Evolutionary conservation across 1,140 invertebrate species (phyloP).

Genomic region (Scaptomyza graminum): DNA sequence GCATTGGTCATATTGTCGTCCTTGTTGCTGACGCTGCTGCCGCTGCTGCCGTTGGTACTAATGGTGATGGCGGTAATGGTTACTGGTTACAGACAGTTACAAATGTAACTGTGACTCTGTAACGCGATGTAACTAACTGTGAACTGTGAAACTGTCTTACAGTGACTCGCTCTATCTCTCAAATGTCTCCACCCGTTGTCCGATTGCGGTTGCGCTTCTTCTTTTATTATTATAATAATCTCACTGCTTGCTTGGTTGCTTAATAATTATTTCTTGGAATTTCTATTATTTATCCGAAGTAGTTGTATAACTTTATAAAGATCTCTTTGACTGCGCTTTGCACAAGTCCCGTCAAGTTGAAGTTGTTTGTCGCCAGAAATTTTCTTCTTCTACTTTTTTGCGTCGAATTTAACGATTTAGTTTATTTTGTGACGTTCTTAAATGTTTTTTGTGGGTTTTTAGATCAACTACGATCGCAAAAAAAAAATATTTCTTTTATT

Average conservation of each 20-base stretch:
- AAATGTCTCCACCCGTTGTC: conserved; percentile 16
- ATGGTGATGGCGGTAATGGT: not conserved
- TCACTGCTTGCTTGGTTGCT: conserved; percentile 79
- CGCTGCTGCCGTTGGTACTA: conserved; percentile 6
- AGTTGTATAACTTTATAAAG: conserved; percentile 40
- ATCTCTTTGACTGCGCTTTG: conserved; percentile 78
- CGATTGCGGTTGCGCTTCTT: conserved; percentile 53
- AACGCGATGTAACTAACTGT: not conserved
- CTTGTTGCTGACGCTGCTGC: conserved; percentile 21
- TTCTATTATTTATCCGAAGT: conserved; percentile 34
- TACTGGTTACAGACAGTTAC: not conserved
- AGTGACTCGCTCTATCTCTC: conserved; percentile 5
- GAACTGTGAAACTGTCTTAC: conserved; percentile 16
- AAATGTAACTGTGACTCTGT: conserved; percentile 1
- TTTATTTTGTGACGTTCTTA: conserved; percentile 15
- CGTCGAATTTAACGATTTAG: conserved; percentile 4
- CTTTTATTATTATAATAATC: conserved; percentile 57
- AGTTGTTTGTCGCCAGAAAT: conserved; percentile 43
- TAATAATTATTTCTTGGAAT: conserved; percentile 48
- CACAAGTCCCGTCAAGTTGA: conserved; percentile 73
- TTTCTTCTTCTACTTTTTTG: conserved; percentile 15
- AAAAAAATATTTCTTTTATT: conserved; percentile 58
- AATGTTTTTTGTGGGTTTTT: conserved; percentile 58
- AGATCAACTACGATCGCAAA: conserved; percentile 82
- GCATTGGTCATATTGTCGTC: conserved; percentile 76